Evolutionary conservation across 2,113 vertebrate genomes (phyloP).

Genomic region (Plectropomus leopardus): DNA sequence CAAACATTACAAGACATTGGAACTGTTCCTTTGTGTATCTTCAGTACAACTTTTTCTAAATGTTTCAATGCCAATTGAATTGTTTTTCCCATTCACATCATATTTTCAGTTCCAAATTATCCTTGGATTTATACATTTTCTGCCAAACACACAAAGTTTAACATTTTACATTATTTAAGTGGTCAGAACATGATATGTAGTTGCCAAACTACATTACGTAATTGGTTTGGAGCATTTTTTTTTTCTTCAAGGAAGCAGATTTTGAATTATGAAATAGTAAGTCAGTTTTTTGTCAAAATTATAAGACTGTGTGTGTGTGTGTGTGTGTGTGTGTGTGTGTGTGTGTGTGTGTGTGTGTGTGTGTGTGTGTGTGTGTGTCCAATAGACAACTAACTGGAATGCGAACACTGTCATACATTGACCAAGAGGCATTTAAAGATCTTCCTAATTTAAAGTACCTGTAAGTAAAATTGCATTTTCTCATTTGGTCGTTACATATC

Average conservation of each 20-base stretch:
- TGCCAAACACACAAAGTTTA: background rate
- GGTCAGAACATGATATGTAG: background rate
- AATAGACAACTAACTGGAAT: constrained; percentile 90
- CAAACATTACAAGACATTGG: no score
- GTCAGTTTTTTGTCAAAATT: background rate
- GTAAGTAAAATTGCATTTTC: constrained; percentile 82
- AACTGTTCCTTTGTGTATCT: no score
- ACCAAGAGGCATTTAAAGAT: constrained; percentile 88
- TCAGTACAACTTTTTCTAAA: no score
- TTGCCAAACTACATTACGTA: background rate
- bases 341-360: constrained; percentile 20
- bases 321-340: constrained; percentile 23
- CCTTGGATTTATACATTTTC: background rate
- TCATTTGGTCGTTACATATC: background rate
- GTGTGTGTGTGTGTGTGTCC: constrained; percentile 19
- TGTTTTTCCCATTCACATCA: no score
- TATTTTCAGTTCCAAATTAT: no score
- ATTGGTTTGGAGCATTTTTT: background rate
- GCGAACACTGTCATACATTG: constrained; percentile 87
- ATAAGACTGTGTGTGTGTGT: background rate
- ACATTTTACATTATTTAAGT: background rate
- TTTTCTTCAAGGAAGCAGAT: background rate
- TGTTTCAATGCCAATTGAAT: no score
- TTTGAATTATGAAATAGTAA: background rate
- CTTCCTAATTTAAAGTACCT: constrained; percentile 91